Evolutionary conservation across 2,888 invertebrate genomes (phyloP).

Genomic region (Lasioglossum morio): DNA sequence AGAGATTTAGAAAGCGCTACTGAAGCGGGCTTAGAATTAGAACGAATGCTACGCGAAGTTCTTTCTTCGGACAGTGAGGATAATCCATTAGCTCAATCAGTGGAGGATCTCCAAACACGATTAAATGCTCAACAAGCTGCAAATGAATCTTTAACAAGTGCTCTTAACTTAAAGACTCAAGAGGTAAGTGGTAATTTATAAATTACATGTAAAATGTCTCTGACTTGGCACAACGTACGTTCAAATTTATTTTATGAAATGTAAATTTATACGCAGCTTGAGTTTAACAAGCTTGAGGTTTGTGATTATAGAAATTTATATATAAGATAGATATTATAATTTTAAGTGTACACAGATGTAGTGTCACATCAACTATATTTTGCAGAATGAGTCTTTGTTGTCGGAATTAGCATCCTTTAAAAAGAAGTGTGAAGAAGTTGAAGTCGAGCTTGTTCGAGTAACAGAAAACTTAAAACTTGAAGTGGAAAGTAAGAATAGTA

Average conservation of each 20-base stretch:
- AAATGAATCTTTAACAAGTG: conserved; percentile 84
- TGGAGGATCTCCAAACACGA: conserved; percentile 89
- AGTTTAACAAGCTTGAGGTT: conserved; percentile 79
- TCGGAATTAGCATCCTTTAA: conserved; percentile 83
- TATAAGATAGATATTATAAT: conserved; percentile 17
- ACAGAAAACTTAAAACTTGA: conserved; percentile 81
- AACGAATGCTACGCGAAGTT: conserved; percentile 89
- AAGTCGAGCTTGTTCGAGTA: conserved; percentile 78
- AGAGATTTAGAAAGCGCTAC: conserved; percentile 93
- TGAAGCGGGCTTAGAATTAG: conserved; percentile 91
- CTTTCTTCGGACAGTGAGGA: conserved; percentile 88
- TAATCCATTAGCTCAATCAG: conserved; percentile 87
- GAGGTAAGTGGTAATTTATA: conserved; percentile 79
- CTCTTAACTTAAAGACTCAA: conserved; percentile 82
- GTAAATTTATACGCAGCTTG: conserved; percentile 73
- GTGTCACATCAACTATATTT: conserved; percentile 34
- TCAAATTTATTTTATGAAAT: conserved; percentile 53
- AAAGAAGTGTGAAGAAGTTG: conserved; percentile 82
- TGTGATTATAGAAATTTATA: conserved; percentile 52
- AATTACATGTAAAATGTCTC: conserved; percentile 40
- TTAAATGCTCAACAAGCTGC: conserved; percentile 88
- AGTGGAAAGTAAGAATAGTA: conserved; percentile 85
- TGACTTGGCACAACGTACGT: conserved; percentile 23
- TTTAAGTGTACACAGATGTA: neutral
- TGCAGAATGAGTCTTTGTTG: conserved; percentile 83